Percentiles rank a stretch among this genome's conserved stretches.
Evolutionary conservation across 2,797 vertebrate species (phyloP).

Genomic region (Buphagus erythrorhynchus): DNA sequence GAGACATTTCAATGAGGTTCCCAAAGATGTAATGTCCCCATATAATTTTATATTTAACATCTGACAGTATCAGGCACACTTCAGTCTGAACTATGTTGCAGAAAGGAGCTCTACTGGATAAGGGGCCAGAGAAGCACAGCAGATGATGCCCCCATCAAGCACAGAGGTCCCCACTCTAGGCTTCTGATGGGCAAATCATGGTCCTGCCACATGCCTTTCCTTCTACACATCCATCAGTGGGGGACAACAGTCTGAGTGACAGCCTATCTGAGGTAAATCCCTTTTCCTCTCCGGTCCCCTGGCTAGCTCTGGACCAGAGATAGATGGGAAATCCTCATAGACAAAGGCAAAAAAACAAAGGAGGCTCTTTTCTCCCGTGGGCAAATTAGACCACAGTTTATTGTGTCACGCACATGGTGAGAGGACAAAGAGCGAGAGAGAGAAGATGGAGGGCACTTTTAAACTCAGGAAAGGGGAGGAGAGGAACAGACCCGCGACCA

Average conservation of each 20-base stretch:
- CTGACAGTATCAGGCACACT: neutral
- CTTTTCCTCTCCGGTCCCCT: too few relatives aligned
- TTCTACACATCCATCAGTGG: neutral
- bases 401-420: too few relatives aligned
- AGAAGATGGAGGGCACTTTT: too few relatives aligned
- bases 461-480: too few relatives aligned
- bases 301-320: too few relatives aligned
- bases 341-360: too few relatives aligned
- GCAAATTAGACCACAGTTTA: too few relatives aligned
- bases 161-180: neutral
- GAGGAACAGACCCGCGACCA: too few relatives aligned
- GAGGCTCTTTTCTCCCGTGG: too few relatives aligned
- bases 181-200: accelerated
- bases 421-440: too few relatives aligned
- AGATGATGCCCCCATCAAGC: neutral
- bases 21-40: neutral
- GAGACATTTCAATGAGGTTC: neutral
- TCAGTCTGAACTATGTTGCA: accelerated
- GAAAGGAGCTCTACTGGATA: neutral
- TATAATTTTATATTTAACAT: neutral
- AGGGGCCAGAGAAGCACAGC: neutral
- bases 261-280: neutral
- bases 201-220: neutral
- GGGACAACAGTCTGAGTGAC: neutral
- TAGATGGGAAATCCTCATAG: too few relatives aligned